These are phyloP conservation scores for Dendrophyllia cribrosa DNA, from an alignment of 64 coral and sea anemone genomes.

Conservation along the genomic window DNA sequence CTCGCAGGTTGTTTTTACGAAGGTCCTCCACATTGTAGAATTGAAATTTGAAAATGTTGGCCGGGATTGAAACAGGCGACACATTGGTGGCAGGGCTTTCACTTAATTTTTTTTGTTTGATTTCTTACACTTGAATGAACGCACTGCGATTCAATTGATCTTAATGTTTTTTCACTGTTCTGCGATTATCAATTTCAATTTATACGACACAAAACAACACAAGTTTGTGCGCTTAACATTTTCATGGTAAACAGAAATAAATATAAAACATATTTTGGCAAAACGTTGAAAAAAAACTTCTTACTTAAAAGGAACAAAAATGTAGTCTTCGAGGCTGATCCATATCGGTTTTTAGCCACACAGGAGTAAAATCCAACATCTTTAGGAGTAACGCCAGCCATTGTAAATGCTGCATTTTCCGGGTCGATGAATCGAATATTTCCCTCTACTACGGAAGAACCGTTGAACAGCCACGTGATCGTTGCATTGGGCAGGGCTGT, in stretches of 20 bases:
- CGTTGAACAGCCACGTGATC: conserved; percentile 65
- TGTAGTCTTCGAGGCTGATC: conserved; percentile 56
- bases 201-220: too few relatives aligned
- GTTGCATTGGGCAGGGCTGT: conserved; percentile 65
- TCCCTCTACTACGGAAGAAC: conserved; percentile 30
- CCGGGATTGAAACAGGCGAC: too few relatives aligned
- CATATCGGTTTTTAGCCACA: conserved; percentile 77
- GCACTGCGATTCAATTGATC: too few relatives aligned
- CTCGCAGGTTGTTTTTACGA: too few relatives aligned
- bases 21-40: too few relatives aligned
- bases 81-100: too few relatives aligned
- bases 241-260: not conserved
- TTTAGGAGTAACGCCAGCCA: conserved; percentile 57
- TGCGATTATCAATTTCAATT: too few relatives aligned
- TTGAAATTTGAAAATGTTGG: too few relatives aligned
- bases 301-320: conserved; percentile 71
- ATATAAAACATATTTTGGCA: not conserved
- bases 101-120: too few relatives aligned
- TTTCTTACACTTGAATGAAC: too few relatives aligned
- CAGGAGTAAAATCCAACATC: conserved; percentile 83
- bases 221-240: too few relatives aligned
- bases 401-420: conserved; percentile 37
- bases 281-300: not conserved
- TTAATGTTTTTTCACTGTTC: too few relatives aligned
- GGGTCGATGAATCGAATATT: not conserved